Evolutionary conservation across 2,113 vertebrate genomes (phyloP).

Genomic region (Panurus biarmicus): DNA sequence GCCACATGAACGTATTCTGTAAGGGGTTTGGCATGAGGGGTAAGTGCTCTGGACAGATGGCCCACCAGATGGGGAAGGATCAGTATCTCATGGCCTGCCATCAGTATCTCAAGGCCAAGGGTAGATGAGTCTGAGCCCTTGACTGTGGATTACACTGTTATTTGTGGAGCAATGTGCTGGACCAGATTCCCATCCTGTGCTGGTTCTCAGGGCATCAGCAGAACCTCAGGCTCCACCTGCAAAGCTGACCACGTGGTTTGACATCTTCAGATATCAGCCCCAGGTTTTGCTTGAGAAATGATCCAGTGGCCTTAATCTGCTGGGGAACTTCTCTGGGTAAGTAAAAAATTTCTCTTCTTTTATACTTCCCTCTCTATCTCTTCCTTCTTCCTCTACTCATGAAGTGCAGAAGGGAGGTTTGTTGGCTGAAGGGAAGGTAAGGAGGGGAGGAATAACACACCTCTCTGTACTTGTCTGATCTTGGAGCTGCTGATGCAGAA

Average conservation of each 20-base stretch:
- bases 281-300: background rate
- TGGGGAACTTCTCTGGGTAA: background rate
- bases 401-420: background rate
- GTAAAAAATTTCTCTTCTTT: background rate
- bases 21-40: background rate
- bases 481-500: background rate
- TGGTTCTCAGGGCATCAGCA: background rate
- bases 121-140: background rate
- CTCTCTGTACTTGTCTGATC: background rate
- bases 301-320: background rate
- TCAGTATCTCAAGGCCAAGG: background rate
- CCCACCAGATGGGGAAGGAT: background rate
- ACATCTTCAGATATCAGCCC: background rate
- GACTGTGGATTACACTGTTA: background rate
- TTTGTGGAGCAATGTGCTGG: background rate
- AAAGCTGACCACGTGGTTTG: accelerated
- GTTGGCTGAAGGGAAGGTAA: background rate
- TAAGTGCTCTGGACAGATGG: background rate
- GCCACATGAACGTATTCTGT: background rate
- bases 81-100: background rate
- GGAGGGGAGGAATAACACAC: background rate
- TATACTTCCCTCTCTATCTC: background rate
- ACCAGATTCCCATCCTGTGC: background rate
- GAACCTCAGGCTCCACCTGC: background rate
- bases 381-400: background rate